Conservation (phyloP, 2,888 invertebrate genomes). For the Marronus borbonicus region DNA sequence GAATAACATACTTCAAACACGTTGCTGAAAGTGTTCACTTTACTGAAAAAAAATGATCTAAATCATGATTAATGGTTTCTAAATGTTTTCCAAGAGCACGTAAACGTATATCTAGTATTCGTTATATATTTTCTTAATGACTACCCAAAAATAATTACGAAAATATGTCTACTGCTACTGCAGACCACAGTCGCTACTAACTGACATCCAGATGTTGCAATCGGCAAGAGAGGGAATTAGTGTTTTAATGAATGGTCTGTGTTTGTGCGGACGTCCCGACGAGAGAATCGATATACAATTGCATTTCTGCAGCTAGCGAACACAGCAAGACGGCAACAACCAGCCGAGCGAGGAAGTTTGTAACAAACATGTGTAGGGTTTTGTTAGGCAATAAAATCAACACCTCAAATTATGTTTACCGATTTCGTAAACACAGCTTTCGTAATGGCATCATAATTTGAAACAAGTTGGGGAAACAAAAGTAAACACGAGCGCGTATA, state of each 20-base stretch:
- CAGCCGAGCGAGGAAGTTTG: slow-evolving; percentile 27
- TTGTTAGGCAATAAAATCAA: slow-evolving; percentile 46
- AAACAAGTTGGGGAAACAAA: slow-evolving; percentile 47
- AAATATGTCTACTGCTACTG: background rate
- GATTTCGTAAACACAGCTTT: slow-evolving; percentile 44
- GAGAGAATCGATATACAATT: slow-evolving; percentile 1
- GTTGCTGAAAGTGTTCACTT: too few relatives aligned
- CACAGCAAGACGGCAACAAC: slow-evolving; percentile 10
- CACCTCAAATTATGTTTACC: slow-evolving; percentile 47
- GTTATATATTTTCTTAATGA: too few relatives aligned
- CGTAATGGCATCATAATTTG: slow-evolving; percentile 46
- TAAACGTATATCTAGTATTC: too few relatives aligned
- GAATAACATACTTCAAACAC: too few relatives aligned
- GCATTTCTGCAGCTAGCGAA: slow-evolving; percentile 24
- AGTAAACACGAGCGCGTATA: slow-evolving; percentile 40
- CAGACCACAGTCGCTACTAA: background rate
- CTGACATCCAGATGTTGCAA: slow-evolving; percentile 10
- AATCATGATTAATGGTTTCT: too few relatives aligned
- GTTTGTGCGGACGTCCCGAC: slow-evolving; percentile 18
- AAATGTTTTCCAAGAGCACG: too few relatives aligned
- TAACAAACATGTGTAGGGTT: slow-evolving; percentile 34
- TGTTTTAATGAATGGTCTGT: slow-evolving; percentile 11
- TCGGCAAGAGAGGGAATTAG: background rate
- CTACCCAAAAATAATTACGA: background rate
- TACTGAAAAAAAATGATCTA: too few relatives aligned